Percentiles rank a stretch among this genome's conserved stretches.
These are phyloP conservation scores for Drosophila subquinaria DNA, from an alignment of 2,888 invertebrate genomes.

Conservation along the genomic window DNA sequence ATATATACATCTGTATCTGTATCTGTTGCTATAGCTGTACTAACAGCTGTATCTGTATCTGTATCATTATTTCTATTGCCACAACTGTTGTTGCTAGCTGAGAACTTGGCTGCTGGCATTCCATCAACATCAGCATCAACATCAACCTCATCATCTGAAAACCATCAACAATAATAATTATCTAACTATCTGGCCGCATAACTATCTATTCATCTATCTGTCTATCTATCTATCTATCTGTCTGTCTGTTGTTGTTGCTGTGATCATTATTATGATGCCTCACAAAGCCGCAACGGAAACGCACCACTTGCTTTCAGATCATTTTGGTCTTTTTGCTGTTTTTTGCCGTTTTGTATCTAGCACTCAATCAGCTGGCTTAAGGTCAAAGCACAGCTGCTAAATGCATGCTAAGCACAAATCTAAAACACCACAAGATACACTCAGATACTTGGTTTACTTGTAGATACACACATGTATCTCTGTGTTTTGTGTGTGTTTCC, in stretches of 20 bases:
- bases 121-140: constrained; percentile 45
- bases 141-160: constrained; percentile 36
- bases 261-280: constrained; percentile 34
- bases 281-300: constrained; percentile 69
- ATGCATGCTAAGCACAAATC: constrained; percentile 64
- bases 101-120: constrained; percentile 40
- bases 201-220: constrained; percentile 40
- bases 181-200: constrained; percentile 68
- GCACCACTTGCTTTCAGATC: constrained; percentile 60
- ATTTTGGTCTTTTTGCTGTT: constrained; percentile 25
- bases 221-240: constrained; percentile 17
- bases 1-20: constrained; percentile 21
- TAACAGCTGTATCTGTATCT: constrained; percentile 19
- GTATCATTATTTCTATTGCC: constrained; percentile 15
- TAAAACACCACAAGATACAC: constrained; percentile 4
- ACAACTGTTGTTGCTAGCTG: constrained; percentile 25
- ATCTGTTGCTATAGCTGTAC: constrained; percentile 9
- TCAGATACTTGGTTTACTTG: constrained; percentile 4
- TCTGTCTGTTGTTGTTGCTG: constrained; percentile 11
- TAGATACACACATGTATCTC: constrained; percentile 7
- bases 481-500: constrained; percentile 33
- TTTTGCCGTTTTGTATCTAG: constrained; percentile 35
- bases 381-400: constrained; percentile 69
- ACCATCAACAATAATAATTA: constrained; percentile 69
- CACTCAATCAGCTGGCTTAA: constrained; percentile 43